phyloP scores from a whole-genome alignment of 2,113 vertebrate species.

The Prietella phreatophila region DNA sequence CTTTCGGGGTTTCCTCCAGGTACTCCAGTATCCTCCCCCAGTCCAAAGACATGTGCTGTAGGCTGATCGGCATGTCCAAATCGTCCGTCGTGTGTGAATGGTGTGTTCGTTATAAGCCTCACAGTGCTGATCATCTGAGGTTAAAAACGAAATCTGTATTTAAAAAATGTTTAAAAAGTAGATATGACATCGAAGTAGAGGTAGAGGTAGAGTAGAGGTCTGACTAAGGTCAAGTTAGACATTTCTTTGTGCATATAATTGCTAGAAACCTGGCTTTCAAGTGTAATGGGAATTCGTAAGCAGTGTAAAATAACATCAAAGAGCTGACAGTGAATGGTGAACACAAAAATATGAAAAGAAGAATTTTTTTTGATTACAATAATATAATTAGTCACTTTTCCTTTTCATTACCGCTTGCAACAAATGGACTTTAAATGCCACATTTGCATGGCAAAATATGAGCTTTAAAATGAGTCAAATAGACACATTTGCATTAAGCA shows the following conservation, averaged over 20 bases:
- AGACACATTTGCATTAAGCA: conserved; percentile 45
- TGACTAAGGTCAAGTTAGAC: neutral
- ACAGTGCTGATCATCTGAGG: neutral
- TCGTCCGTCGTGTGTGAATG: too few relatives aligned
- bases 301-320: neutral
- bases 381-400: neutral
- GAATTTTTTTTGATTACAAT: neutral
- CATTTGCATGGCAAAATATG: conserved; percentile 28
- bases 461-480: conserved; percentile 46
- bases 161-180: too few relatives aligned
- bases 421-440: neutral
- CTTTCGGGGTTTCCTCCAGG: too few relatives aligned
- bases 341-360: neutral
- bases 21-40: too few relatives aligned
- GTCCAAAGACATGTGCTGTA: too few relatives aligned
- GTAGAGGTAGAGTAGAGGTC: neutral
- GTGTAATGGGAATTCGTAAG: neutral
- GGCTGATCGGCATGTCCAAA: too few relatives aligned
- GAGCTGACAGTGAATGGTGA: neutral
- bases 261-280: neutral
- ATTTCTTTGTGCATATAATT: neutral
- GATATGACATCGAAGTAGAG: too few relatives aligned
- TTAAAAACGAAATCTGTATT: neutral
- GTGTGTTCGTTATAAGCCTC: neutral
- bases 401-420: neutral